These are phyloP conservation scores for Rhysida immarginata DNA, from an alignment of 1,140 invertebrate genomes.

Conservation along the genomic window DNA sequence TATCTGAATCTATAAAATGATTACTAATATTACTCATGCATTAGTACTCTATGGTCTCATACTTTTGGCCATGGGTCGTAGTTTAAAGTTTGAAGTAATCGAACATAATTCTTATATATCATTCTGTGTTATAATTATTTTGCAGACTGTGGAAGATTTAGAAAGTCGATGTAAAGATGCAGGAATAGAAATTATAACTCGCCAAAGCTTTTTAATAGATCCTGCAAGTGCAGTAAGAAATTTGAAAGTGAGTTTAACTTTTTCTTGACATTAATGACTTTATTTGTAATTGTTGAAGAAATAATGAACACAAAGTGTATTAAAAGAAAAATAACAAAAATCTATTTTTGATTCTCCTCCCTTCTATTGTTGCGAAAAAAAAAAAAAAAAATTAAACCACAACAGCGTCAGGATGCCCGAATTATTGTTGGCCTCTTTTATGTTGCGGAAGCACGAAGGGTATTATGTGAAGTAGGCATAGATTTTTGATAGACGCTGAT, in stretches of 20 bases:
- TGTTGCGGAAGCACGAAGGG: conserved; percentile 83
- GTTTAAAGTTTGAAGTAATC: no score
- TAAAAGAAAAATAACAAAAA: neutral
- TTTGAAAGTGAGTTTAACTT: conserved; percentile 41
- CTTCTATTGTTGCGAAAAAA: neutral
- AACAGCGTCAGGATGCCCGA: conserved; percentile 69
- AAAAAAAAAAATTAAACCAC: neutral
- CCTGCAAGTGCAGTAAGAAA: conserved; percentile 91
- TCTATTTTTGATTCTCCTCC: neutral
- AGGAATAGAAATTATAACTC: conserved; percentile 83
- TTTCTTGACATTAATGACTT: conserved; percentile 11
- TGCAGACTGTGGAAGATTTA: conserved; percentile 88
- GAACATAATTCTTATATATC: no score
- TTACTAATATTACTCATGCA: no score
- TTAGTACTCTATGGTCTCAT: no score
- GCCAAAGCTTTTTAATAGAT: conserved; percentile 93
- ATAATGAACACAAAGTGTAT: neutral
- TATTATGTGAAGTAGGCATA: conserved; percentile 73
- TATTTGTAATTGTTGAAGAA: neutral
- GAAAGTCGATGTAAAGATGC: conserved; percentile 85
- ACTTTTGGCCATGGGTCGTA: no score
- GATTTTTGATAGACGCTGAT: neutral
- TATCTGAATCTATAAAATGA: no score
- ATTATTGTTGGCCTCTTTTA: conserved; percentile 98
- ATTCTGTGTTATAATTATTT: conserved; percentile 14